Conservation (phyloP, 2,888 invertebrate species). For the Machimus atricapillus region DNA sequence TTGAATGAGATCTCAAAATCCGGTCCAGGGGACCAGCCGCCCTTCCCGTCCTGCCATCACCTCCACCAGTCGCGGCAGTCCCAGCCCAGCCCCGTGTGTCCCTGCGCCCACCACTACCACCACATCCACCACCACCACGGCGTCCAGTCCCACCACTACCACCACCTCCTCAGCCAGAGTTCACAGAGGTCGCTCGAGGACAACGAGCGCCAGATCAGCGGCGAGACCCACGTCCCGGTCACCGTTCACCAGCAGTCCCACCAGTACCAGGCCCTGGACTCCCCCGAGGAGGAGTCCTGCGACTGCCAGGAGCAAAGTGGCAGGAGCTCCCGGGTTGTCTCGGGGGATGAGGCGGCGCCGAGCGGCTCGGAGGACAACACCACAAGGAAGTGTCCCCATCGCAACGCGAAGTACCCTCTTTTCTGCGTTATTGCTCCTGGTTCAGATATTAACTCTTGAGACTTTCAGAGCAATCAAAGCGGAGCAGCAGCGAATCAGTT, state of each 20-base stretch:
- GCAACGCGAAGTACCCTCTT: constrained; percentile 38
- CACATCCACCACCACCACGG: constrained; percentile 58
- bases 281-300: constrained; percentile 47
- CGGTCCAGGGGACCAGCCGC: constrained; percentile 6
- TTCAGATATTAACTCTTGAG: neutral
- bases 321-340: constrained; percentile 47
- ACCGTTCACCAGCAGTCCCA: constrained; percentile 51
- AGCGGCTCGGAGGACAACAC: constrained; percentile 52
- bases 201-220: constrained; percentile 50
- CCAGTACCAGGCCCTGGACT: constrained; percentile 55
- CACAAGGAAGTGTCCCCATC: constrained; percentile 45
- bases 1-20: constrained; percentile 37
- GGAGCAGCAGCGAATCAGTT: constrained; percentile 48
- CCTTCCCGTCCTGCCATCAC: constrained; percentile 21
- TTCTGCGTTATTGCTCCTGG: neutral
- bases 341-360: constrained; percentile 51
- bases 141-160: constrained; percentile 18
- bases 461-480: neutral
- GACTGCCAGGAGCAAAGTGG: constrained; percentile 48
- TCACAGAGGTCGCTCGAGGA: constrained; percentile 44
- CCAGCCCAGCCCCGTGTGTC: constrained; percentile 50
- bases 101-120: constrained; percentile 59
- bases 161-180: constrained; percentile 2
- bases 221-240: constrained; percentile 51
- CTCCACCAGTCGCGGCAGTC: constrained; percentile 22